phyloP scores from a whole-genome alignment of 2,888 invertebrate species.

The Amiota minor region DNA sequence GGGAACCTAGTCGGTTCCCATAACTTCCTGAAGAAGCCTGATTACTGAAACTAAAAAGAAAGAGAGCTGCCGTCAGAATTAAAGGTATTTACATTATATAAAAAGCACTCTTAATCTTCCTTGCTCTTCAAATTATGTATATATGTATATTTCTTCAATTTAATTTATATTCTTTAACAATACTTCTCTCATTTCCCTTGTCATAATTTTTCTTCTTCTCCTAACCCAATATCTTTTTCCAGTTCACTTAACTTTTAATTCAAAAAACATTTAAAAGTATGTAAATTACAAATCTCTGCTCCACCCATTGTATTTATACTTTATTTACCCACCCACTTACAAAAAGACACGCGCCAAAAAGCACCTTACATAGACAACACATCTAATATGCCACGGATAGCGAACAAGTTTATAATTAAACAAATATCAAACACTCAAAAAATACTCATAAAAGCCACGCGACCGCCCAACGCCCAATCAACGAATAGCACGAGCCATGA shows the following conservation, averaged over 20 bases:
- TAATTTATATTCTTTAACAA: neutral
- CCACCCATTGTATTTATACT: neutral
- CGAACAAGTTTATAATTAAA: slow-evolving; percentile 25
- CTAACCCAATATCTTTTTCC: neutral
- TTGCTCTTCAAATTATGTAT: too few relatives aligned
- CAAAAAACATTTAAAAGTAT: slow-evolving; percentile 1
- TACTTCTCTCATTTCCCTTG: neutral
- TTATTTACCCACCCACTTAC: slow-evolving; percentile 3
- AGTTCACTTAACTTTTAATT: slow-evolving; percentile 11
- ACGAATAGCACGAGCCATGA: slow-evolving; percentile 24
- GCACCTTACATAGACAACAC: neutral
- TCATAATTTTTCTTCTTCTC: neutral
- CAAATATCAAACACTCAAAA: slow-evolving; percentile 22
- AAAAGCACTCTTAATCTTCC: too few relatives aligned
- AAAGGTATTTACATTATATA: too few relatives aligned
- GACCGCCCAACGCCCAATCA: slow-evolving; percentile 33
- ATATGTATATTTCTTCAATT: too few relatives aligned
- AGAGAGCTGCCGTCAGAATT: too few relatives aligned
- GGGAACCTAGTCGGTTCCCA: too few relatives aligned
- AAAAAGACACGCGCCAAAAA: neutral
- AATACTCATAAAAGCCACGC: slow-evolving; percentile 19
- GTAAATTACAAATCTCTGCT: neutral
- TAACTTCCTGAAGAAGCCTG: too few relatives aligned
- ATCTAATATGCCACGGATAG: neutral
- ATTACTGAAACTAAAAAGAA: too few relatives aligned